Conservation (phyloP, 2,888 invertebrate genomes). For the Spatulosminthurus flaviceps region DNA sequence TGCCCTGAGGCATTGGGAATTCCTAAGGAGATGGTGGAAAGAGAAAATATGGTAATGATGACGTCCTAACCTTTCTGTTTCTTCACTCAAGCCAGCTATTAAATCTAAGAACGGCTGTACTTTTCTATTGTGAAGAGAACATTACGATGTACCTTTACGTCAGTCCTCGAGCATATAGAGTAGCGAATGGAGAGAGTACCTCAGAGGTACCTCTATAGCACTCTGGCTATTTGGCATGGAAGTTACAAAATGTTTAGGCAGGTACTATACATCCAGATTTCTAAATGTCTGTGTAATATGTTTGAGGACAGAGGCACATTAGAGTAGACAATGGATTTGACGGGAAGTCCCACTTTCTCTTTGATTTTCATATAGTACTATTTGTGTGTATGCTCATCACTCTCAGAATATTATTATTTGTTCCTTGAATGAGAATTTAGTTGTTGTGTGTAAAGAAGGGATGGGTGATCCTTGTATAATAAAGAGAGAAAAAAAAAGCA, state of each 20-base stretch:
- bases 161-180: no score
- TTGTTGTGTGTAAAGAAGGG: background rate
- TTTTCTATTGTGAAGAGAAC: no score
- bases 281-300: background rate
- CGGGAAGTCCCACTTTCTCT: conserved; percentile 39
- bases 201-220: background rate
- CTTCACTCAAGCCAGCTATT: background rate
- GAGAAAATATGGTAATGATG: conserved; percentile 73
- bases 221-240: background rate
- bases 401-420: background rate
- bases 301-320: background rate
- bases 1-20: conserved; percentile 93
- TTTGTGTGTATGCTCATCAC: no score
- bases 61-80: conserved; percentile 23
- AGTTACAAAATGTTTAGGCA: no score
- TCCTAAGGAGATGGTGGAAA: conserved; percentile 90
- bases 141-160: no score
- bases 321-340: background rate
- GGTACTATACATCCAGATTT: no score
- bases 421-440: background rate
- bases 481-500: background rate
- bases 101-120: no score
- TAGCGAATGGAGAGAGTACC: background rate
- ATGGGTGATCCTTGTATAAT: background rate
- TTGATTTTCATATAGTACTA: background rate